phyloP scores from a whole-genome alignment of 2,888 invertebrate species.

The Ormyrus thymus region DNA sequence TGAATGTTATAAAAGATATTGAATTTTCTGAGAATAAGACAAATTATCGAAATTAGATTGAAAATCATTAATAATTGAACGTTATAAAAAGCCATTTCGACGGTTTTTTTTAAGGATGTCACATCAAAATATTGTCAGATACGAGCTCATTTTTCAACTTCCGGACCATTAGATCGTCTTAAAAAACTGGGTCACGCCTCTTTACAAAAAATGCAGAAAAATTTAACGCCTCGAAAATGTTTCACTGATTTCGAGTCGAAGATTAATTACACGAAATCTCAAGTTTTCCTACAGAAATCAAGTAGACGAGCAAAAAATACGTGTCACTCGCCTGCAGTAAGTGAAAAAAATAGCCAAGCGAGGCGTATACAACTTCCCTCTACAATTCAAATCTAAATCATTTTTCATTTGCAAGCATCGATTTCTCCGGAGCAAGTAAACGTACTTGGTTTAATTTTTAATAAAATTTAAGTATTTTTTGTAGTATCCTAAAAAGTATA shows the following conservation, averaged over 20 bases:
- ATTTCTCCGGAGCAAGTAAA: too few species aligned
- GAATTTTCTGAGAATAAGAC: constrained; percentile 17
- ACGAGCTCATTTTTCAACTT: constrained; percentile 20
- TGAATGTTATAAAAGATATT: background rate
- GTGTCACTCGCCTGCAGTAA: too few species aligned
- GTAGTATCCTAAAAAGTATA: too few species aligned
- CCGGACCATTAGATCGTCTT: constrained; percentile 16
- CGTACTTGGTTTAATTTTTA: too few species aligned
- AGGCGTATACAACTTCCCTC: too few species aligned
- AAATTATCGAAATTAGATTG: constrained; percentile 18
- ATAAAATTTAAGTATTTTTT: too few species aligned
- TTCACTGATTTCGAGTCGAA: background rate
- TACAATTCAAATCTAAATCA: too few species aligned
- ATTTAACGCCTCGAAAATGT: background rate
- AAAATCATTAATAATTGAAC: background rate
- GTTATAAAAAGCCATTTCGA: background rate
- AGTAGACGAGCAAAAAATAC: too few species aligned
- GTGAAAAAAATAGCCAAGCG: too few species aligned
- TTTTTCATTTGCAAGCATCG: too few species aligned
- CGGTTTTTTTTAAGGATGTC: background rate
- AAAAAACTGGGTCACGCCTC: constrained; percentile 11
- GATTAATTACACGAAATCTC: constrained; percentile 18
- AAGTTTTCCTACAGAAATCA: too few species aligned
- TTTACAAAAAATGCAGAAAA: background rate
- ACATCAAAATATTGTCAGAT: constrained; percentile 28